A percentile compares a stretch with the other conserved stretches of the same genome.
These are phyloP conservation scores for Amphipoea oculea DNA, from an alignment of 2,888 invertebrate genomes.

Conservation along the genomic window DNA sequence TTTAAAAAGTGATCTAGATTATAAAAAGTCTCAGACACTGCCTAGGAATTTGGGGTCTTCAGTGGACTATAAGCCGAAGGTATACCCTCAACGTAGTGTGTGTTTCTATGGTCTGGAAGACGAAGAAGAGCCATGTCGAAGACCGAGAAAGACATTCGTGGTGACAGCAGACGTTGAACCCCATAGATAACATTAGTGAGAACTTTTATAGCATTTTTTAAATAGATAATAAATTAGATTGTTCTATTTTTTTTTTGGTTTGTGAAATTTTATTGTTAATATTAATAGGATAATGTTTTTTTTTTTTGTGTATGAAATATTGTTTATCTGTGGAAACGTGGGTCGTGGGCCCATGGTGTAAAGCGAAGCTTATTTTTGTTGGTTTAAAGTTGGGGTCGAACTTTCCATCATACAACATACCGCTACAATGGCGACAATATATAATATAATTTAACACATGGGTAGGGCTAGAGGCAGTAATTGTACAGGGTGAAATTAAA, in stretches of 20 bases:
- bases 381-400: not conserved
- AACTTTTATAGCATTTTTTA: constrained; percentile 63
- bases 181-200: constrained; percentile 83
- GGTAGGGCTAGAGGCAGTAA: no score
- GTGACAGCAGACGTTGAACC: constrained; percentile 84
- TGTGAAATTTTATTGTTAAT: constrained; percentile 12
- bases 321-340: not conserved
- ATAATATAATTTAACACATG: no score
- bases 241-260: constrained; percentile 33
- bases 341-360: not conserved
- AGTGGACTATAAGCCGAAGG: constrained; percentile 76
- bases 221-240: constrained; percentile 27
- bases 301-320: not conserved
- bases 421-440: no score
- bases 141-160: constrained; percentile 75
- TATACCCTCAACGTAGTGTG: constrained; percentile 80
- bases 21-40: constrained; percentile 80
- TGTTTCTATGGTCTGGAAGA: constrained; percentile 83
- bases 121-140: constrained; percentile 60
- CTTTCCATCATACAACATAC: no score
- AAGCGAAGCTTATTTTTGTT: not conserved
- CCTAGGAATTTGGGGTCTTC: constrained; percentile 84
- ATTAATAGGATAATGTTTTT: constrained; percentile 9
- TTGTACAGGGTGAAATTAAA: no score
- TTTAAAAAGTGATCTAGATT: constrained; percentile 84